Conservation (phyloP, 1,140 invertebrate genomes). For the Ostrea edulis region DNA sequence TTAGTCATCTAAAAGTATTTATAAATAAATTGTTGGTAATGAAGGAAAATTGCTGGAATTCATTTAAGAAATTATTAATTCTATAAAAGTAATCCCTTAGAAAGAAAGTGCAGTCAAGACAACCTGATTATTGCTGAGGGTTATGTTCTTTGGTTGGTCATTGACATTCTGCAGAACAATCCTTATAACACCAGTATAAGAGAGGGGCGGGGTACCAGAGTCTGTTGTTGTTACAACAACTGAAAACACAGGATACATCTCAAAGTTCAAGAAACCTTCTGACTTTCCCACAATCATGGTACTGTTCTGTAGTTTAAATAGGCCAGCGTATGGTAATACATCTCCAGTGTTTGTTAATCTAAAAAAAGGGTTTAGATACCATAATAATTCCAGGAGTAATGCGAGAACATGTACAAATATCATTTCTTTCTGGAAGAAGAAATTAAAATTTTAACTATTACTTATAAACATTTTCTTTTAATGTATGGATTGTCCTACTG, state of each 20-base stretch:
- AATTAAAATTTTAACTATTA: no score
- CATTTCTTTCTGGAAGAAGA: no score
- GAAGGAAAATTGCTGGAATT: background rate
- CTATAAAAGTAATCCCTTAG: background rate
- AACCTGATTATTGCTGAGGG: conserved; percentile 44
- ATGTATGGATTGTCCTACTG: no score
- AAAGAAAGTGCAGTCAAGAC: background rate
- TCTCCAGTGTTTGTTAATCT: conserved; percentile 52
- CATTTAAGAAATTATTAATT: no score
- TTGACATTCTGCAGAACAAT: conserved; percentile 64
- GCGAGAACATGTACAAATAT: no score
- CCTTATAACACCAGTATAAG: conserved; percentile 50
- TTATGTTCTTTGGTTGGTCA: conserved; percentile 66
- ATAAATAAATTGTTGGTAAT: background rate
- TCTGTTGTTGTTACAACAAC: conserved; percentile 63
- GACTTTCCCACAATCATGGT: conserved; percentile 59
- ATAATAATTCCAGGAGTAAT: no score
- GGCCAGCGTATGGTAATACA: conserved; percentile 39
- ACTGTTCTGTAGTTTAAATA: conserved; percentile 59
- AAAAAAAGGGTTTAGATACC: conserved; percentile 4
- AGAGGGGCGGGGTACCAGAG: conserved; percentile 59
- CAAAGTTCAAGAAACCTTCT: conserved; percentile 58
- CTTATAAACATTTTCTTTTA: no score
- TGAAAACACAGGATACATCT: conserved; percentile 57
- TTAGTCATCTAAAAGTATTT: background rate